Conservation (phyloP, 2,888 invertebrate species). For the Orthosia gracilis region DNA sequence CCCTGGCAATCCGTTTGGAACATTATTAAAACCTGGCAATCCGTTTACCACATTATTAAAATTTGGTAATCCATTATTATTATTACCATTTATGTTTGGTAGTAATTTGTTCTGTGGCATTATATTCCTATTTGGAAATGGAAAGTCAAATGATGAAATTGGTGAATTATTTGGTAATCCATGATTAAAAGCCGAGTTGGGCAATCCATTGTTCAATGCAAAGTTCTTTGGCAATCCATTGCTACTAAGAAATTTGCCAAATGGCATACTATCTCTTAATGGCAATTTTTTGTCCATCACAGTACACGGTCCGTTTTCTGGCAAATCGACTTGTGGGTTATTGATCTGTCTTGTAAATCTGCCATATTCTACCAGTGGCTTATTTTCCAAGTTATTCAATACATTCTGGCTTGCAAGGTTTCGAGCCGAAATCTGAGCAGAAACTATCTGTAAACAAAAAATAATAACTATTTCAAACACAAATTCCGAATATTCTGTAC, state of each 20-base stretch:
- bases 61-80: conserved; percentile 3
- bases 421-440: conserved; percentile 60
- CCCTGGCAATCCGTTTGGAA: not conserved
- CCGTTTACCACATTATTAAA: not conserved
- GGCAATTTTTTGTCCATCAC: not conserved
- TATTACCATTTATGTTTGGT: conserved; percentile 28
- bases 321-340: not conserved
- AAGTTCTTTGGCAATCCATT: conserved; percentile 19
- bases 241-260: conserved; percentile 8
- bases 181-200: not conserved
- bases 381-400: conserved; percentile 15
- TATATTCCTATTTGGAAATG: conserved; percentile 13
- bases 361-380: not conserved
- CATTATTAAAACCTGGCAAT: not conserved
- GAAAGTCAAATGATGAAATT: conserved; percentile 14
- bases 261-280: conserved; percentile 12
- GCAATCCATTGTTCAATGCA: conserved; percentile 27
- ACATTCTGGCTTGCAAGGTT: conserved; percentile 56
- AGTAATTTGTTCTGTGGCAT: conserved; percentile 3
- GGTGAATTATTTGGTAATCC: conserved; percentile 28
- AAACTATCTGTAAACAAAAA: conserved; percentile 64
- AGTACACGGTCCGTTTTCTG: conserved; percentile 12
- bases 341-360: conserved; percentile 46
- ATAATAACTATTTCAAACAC: not conserved
- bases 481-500: no score